Base-by-base conservation (phyloP, 2,888 invertebrate genomes). In the Sabatieria punctata region DNA sequence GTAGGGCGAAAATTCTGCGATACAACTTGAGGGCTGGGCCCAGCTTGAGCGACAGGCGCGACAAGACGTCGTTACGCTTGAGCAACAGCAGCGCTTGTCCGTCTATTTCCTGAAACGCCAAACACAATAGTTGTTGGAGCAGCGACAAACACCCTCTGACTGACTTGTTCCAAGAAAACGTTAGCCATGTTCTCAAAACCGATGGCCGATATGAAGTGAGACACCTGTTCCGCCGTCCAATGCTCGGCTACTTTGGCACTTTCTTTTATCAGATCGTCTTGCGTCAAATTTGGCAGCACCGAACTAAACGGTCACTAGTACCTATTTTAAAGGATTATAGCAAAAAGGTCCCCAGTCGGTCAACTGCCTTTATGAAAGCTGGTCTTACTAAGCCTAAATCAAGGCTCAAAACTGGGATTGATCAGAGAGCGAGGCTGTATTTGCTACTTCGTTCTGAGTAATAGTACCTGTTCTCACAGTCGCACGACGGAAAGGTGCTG, bases 1-100 rank as follows among this genome's bases (percentile, higher is more conserved):
- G 49, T 25, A 49, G 19, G 2, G 18, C 27, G 4, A 19, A 23
- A 2, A 49, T 19, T 18, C 48, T 37, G 2, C 38, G 43, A 55
- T 83, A 85, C 36, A 86, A 75, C 58, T 85, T 82, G 40, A 89
- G 72, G 3, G 86, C 86, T 39, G 85, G 85, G 0, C 89, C 89
- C 15, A 91, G 71, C 51, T 82, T 81, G 21, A 91, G 70, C 36
- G 80, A 78, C 50, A 91, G 71, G 30, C 82, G 81, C 49, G 75
- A 78, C 2, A 89, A 73, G 23, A 91, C 82, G 63, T 89, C 88
- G 35, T 77, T 75, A 53, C 89, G 74, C 57, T 80, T 79, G 66
- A 91, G 77, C 58, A 91, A 74, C 50, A 86, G 71, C 46, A 91
- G 67, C 1, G 85, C 82, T 59, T 78, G 77, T 0, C 91, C 91